Base-by-base conservation (phyloP, 2,113 vertebrate species). In the Pseudorectes ferrugineus region DNA sequence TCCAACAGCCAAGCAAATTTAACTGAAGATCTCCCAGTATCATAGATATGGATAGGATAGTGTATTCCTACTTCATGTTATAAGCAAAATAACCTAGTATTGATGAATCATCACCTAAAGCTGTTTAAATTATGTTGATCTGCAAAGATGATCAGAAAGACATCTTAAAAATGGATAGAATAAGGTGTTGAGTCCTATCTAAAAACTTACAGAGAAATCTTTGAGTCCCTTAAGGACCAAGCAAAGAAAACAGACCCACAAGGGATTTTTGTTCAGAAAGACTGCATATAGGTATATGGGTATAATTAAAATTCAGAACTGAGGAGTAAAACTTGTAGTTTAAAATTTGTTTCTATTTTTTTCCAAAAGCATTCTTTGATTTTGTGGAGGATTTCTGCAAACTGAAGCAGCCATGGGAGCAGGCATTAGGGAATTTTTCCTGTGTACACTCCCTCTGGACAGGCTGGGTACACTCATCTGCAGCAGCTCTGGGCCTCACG, bases 381-480 rank as follows among this genome's bases (percentile, higher is more conserved):
- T 71, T 88, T 82, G 23, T 16, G 52, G 22, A 24, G 22, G 5
- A 51, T 55, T 63, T 40, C 36, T 88, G 25, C 29, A 70, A 58
- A 29, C 31, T 55, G 31, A 40, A 52, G 24, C 14, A 72, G 36
- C 21, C 19, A 10, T 2, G 1, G 36, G 7, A 85, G 22, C 33
- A 48, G 11, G 7, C 6, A 23, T 54, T 87, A 29, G 23, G 42
- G 55, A 74, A 25, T 75, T 58, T 81, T 75, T 33, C 17, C 28
- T 1, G 0, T 20, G 3, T 40, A 35, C 3, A 3, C 6, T 48
- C 10, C 42, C 13, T 78, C 51, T 58, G 70, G 33, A 21, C 1
- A 2, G 25, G 17, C 14, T 61, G 31, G 36, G 5, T 45, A 35
- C 0, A 1, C 0, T 70, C 55, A 36, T 4, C 0, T 2, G 9